Evolutionary conservation across 1,140 invertebrate genomes (phyloP).

Genomic region (Triops longicaudatus): DNA sequence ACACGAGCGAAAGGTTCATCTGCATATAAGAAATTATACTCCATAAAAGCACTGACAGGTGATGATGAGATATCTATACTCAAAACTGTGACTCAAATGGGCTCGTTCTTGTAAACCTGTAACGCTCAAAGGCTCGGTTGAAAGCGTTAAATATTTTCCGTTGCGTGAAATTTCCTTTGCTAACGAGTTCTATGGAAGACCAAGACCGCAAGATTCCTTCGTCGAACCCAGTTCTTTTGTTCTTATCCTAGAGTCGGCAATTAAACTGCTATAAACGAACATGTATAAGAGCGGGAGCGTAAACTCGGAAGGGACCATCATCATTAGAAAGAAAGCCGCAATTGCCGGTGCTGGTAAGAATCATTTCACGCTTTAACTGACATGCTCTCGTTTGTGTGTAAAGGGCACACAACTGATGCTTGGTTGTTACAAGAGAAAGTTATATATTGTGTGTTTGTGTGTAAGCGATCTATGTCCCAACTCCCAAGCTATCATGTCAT

Average conservation of each 20-base stretch:
- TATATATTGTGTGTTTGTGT: background rate
- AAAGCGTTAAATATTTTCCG: background rate
- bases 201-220: background rate
- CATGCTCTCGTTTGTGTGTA: background rate
- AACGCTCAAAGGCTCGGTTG: background rate
- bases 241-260: background rate
- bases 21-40: background rate
- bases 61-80: background rate
- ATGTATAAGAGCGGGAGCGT: background rate
- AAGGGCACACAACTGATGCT: background rate
- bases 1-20: background rate
- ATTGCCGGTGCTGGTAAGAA: background rate
- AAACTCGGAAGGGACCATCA: background rate
- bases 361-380: slow-evolving; percentile 8
- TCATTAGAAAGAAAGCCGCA: background rate
- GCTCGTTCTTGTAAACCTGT: background rate
- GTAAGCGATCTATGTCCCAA: background rate
- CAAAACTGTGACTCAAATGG: background rate
- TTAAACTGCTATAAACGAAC: background rate
- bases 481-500: background rate
- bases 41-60: background rate
- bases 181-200: background rate
- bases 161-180: background rate
- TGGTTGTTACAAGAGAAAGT: background rate
- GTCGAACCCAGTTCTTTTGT: background rate